These are phyloP conservation scores for Semicossyphus pulcher DNA, from an alignment of 2,113 vertebrate species.

Conservation along the genomic window DNA sequence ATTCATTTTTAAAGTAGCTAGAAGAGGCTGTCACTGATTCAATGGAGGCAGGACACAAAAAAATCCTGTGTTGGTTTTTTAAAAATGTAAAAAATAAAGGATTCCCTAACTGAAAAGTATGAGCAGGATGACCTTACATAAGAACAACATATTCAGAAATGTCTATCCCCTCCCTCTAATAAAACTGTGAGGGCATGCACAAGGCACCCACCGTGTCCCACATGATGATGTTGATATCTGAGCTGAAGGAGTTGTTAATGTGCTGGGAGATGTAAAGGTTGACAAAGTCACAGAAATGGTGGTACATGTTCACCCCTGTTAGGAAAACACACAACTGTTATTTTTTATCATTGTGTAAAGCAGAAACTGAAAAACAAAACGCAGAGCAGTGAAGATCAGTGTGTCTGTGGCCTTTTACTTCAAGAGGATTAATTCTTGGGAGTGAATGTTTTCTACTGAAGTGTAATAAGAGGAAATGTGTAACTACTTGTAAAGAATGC, in stretches of 20 bases:
- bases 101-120: too few species aligned
- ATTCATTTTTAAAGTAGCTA: too few species aligned
- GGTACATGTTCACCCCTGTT: slow-evolving; percentile 98
- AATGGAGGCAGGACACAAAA: too few species aligned
- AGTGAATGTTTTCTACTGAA: too few species aligned
- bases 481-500: too few species aligned
- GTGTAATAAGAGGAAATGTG: too few species aligned
- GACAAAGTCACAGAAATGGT: slow-evolving; percentile 98
- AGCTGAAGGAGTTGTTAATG: slow-evolving; percentile 94
- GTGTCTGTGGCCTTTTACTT: too few species aligned
- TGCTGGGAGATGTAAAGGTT: slow-evolving; percentile 98
- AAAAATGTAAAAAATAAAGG: too few species aligned
- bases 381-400: too few species aligned
- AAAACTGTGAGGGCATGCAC: background rate
- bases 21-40: too few species aligned
- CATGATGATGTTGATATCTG: slow-evolving; percentile 93
- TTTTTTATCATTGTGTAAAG: background rate
- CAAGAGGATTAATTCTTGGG: too few species aligned
- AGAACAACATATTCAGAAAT: background rate
- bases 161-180: background rate
- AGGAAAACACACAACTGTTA: slow-evolving; percentile 39
- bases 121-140: slow-evolving; percentile 1
- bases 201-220: slow-evolving; percentile 94
- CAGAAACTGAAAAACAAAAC: background rate
- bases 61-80: too few species aligned